Base-by-base conservation (phyloP, 2,797 vertebrate species). In the Argya squamiceps region DNA sequence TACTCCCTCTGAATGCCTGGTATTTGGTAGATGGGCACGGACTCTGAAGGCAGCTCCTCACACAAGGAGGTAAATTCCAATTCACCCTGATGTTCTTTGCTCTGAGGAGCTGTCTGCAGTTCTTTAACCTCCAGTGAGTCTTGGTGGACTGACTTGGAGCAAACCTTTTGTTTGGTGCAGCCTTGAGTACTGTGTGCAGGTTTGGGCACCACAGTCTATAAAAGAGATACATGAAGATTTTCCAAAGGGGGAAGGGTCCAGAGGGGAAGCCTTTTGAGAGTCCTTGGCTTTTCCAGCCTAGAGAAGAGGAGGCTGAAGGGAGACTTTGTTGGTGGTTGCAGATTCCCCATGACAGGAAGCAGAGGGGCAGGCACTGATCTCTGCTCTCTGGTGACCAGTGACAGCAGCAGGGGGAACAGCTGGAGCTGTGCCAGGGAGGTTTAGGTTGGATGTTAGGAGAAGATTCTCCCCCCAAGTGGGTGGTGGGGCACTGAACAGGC, bases 391-490 rank as follows among this genome's bases (percentile, higher is more conserved):
- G 15, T 60, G 15, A 29, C 3, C 15, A 43, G 27, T 1, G 2
- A 37, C 65, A 43, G 21, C 10, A 43, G 15, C n/a, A 2, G 2
- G 29, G 3, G 23, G 13, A 58, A n/a, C 0, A 2, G n/a, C 22
- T 50, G 71, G 39, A 37, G n/a, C 39, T 76, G 37, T 52, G 55
- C 17, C 24, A 50, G n/a, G 8, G 4, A 37, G 37, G 11, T 13
- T 37, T 23, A 24, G 7, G 19, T 15, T 24, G 29, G 27, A 24
- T n/a, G 3, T 68, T 7, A 60, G 12, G 15, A 50, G 11, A 27
- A n/a, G n/a, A 4, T 76, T 30, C 29, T 59, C 6, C 8, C 1
- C 4, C 1, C 2, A 23, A 23, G 46, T 44, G 8, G 10, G 12
- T 37, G n/a, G 3, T 19, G 0, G 2, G 37, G 44, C 71, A n/a